Evolutionary conservation across 2,888 invertebrate genomes (phyloP), one percentile per base, ranked within the genome.

Genomic region (Dolichomitus sp.): DNA sequence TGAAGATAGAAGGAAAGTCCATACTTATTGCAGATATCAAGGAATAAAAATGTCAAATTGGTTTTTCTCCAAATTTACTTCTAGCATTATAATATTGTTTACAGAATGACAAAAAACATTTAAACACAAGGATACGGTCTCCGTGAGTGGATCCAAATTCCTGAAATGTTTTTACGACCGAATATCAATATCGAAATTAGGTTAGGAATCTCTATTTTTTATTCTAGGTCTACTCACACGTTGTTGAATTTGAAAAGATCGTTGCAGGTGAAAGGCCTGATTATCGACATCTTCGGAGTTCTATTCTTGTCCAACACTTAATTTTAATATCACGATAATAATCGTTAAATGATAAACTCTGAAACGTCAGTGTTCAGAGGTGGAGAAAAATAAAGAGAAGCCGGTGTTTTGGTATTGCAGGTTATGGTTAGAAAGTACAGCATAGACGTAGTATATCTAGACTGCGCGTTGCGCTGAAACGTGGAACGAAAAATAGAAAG

Each of bases 1-100:
- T 99, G 99, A 94, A 99, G 97, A 92, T 99, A 99, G 94, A 99
- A 99, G 7, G 98, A 97, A 74, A 98, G 94, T 0, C 98, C 98
- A 94, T 98, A 98, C 94, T 94, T 77, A 42, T 50, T 42, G 42
- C 57, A 6, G n/a, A 68, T 50, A 72, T 88, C 86, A 85, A 89
- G 84, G 87, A 86, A 78, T 65, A 37, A 42, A 68, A 40, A 42
- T 14, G 30, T 5, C 12, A 33, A 59, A 59, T 7, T 17, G 1
- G n/a, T 57, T 59, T 48, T 50, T 11, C 2, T 63, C 23, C 4
- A 37, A 42, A 77, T 70, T 70, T 37, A 65, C 17, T 37, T 40
- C 2, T 54, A 48, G 37, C 5, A 42, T 6, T n/a, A n/a, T 27
- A 33, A 23, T 6, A 7, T 27, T n/a, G 4, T 30, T 11, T 3